These are phyloP conservation scores for Cuculus canorus DNA, from an alignment of 2,797 vertebrate species.

Conservation along the genomic window DNA sequence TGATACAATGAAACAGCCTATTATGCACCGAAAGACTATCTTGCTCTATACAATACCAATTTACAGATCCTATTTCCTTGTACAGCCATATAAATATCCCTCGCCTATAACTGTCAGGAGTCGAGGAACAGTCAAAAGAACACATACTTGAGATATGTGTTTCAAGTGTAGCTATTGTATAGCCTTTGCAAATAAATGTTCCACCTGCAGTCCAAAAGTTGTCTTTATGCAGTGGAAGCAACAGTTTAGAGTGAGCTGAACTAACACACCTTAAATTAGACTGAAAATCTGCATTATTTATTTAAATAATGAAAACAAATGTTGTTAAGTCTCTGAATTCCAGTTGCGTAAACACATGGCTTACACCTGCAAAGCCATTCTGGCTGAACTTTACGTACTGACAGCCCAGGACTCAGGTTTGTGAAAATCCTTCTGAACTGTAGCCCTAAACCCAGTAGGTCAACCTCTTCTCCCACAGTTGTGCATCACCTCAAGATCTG, in stretches of 20 bases:
- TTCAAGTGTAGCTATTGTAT: neutral
- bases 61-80: constrained; percentile 17
- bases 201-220: neutral
- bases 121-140: neutral
- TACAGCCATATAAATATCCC: constrained; percentile 10
- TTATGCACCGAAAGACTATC: neutral
- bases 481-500: neutral
- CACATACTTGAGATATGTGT: rapidly evolving
- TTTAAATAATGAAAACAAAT: neutral
- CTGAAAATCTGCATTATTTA: neutral
- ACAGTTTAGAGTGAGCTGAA: neutral
- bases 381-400: neutral
- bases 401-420: neutral
- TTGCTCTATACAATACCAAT: neutral
- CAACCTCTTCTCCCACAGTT: neutral
- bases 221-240: neutral
- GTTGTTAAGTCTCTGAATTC: neutral
- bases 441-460: neutral
- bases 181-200: neutral
- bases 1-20: constrained; percentile 1
- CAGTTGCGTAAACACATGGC: neutral
- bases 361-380: neutral
- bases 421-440: neutral
- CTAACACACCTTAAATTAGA: neutral
- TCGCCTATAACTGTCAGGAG: neutral